Base-by-base conservation (phyloP, 2,888 invertebrate genomes). In the Germaria angustata region DNA sequence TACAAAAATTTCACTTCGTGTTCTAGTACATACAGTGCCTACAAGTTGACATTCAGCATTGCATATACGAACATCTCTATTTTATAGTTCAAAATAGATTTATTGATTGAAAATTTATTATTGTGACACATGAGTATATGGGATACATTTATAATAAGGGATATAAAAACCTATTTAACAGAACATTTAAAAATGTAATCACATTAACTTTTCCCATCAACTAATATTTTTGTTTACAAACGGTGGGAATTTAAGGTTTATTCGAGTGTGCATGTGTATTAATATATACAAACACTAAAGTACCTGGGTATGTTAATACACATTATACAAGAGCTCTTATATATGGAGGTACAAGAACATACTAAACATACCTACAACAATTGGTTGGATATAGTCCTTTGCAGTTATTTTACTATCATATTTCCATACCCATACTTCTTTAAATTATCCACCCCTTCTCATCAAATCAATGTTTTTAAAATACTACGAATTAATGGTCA, bases 71-170 rank as follows among this genome's bases (percentile, higher is more conserved):
- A n/a, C n/a, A n/a, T n/a, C n/a, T n/a, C n/a, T n/a, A n/a, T n/a
- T n/a, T n/a, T n/a, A n/a, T n/a, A n/a, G n/a, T n/a, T 28, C 69
- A 49, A 80, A 69, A 75, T 80, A 75, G 75, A 80, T 63, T 75
- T 75, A 80, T 75, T 75, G 75, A 75, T 80, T 80, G 32, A 68
- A 75, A 65, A 32, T 34, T 49, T 49, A 75, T 65, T 41, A 53
- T 39, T 36, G 34, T 59, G 32, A 22, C 9, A 41, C 65, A 32
- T n/a, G 20, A 39, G 6, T 46, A 57, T n/a, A 57, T 24, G 17
- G 9, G 2, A 34, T 4, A 44, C 20, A 46, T n/a, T n/a, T 5
- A 11, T 32, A 22, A 32, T 13, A 32, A 57, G 15, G 46, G 20
- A 46, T 36, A 17, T 17, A 28, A 20, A 20, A 39, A 9, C n/a